Evolutionary conservation across 2,888 invertebrate genomes (phyloP), one percentile per base, ranked within the genome.

Genomic region (Lacanobia wlatinum): DNA sequence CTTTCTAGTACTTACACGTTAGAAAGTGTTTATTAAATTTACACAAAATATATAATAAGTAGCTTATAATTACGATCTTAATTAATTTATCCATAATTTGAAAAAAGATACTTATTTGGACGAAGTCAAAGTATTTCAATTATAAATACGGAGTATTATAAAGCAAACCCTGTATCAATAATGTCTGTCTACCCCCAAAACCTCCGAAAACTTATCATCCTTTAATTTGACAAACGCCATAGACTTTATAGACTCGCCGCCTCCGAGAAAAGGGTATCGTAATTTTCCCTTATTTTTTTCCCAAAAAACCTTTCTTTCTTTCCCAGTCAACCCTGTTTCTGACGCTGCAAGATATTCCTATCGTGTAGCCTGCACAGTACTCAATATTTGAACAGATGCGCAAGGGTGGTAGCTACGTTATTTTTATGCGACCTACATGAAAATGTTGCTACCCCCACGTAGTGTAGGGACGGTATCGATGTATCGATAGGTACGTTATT

Each of bases 341-440:
- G 76, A 63, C 64, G 7, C 21, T 67, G 69, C 78, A 80, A 73
- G 73, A 68, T 85, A 77, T 82, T 75, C 78, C 43, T 48, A 43
- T 52, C 72, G 68, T 68, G 87, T 78, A 76, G 69, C 81, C 66
- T 81, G 81, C 85, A 78, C 76, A 67, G 83, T 84, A 95, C 93
- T 95, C 95, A 95, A 95, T 95, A 95, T 95, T 95, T 94, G 95
- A 96, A 90, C 95, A 95, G 94, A 94, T 95, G 95, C 87, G 89
- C 91, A 89, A 18, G 88, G 88, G 94, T 93, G 88, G 93, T 92
- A 94, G 93, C 92, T 94, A 94, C 93, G 95, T 95, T 95, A 95
- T 95, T 94, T 94, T 94, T 93, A 94, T 94, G 93, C 92, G 93
- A 90, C 91, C 92, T 92, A 93, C 93, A 95, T 96, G 95, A 94